A percentile compares a stretch with the other conserved stretches of the same genome.
phyloP scores from a whole-genome alignment of 2,888 invertebrate species.

The Oligia strigilis region DNA sequence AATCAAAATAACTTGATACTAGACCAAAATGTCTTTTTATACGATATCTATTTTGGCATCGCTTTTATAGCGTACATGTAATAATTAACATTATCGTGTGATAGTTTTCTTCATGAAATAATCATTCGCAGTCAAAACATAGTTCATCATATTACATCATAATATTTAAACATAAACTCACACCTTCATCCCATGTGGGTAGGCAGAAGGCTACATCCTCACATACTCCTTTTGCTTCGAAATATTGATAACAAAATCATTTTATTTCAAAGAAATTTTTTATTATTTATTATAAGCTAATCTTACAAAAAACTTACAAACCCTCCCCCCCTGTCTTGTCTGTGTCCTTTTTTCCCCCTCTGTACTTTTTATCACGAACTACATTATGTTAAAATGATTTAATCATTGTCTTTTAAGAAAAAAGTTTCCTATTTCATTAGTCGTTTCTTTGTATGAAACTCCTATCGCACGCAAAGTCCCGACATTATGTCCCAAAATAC shows the following conservation, averaged over 20 bases:
- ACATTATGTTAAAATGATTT: neutral
- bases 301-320: too few species aligned
- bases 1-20: neutral
- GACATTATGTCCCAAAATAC: constrained; percentile 6
- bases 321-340: too few species aligned
- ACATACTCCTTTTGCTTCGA: too few species aligned
- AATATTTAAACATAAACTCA: too few species aligned
- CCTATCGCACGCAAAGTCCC: constrained; percentile 3
- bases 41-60: too few species aligned
- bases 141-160: too few species aligned
- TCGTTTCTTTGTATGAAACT: constrained; percentile 19
- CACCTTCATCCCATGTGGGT: too few species aligned
- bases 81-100: neutral
- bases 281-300: too few species aligned
- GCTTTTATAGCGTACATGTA: neutral
- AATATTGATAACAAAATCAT: neutral
- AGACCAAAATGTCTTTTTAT: neutral
- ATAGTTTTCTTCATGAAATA: neutral
- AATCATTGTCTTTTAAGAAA: neutral
- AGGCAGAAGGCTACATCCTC: too few species aligned
- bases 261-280: neutral
- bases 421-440: constrained; percentile 19
- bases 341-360: too few species aligned
- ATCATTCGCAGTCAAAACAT: too few species aligned
- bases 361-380: neutral